Base-by-base conservation (phyloP, 2,113 vertebrate species). In the Sapajus apella region DNA sequence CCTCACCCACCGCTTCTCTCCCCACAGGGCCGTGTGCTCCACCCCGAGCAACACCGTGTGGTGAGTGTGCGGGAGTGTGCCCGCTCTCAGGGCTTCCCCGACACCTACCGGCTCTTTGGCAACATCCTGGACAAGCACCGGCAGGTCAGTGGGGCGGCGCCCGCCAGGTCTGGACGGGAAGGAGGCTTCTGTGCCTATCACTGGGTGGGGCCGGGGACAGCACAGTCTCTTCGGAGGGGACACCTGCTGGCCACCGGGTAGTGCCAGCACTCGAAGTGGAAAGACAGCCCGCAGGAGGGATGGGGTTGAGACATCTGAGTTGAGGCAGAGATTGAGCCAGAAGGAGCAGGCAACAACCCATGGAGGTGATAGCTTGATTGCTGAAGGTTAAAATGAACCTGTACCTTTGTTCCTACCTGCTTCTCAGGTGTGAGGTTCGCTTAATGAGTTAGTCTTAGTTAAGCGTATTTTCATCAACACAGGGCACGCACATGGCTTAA, bases 101-200 rank as follows among this genome's bases (percentile, higher is more conserved):
- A 99, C 96, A 99, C 99, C 68, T 99, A 99, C 95, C 98, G 99
- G 70, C 99, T 99, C 87, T 99, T 99, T 0, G 99, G 99, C 55
- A 99, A 99, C 95, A 96, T 99, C 95, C 98, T 99, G 84, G 99
- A 99, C 98, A 99, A 99, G 98, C 99, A 99, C 99, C 98, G 99
- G 97, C 99, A 99, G 99, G 99, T 99, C 14, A 0, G 2, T 3
- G 1, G 1, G 61, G 6, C 13, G 0, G 0, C 0, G 14, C 0
- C 52, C 4, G 13, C 43, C 8, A 13, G 76, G 43, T 45, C 75
- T 47, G 25, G 27, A 8, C 66, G 7, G 66, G 66, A 30, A 21
- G 30, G 50, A 35, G 81, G 52, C 35, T 40, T 32, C 27, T 52
- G 35, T 11, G 27, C 10, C 64, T 16, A 2, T 82, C 61, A 20